Evolutionary conservation across 2,888 invertebrate species (phyloP), one percentile per base, ranked within the genome.

Genomic region (Conus canariensis): DNA sequence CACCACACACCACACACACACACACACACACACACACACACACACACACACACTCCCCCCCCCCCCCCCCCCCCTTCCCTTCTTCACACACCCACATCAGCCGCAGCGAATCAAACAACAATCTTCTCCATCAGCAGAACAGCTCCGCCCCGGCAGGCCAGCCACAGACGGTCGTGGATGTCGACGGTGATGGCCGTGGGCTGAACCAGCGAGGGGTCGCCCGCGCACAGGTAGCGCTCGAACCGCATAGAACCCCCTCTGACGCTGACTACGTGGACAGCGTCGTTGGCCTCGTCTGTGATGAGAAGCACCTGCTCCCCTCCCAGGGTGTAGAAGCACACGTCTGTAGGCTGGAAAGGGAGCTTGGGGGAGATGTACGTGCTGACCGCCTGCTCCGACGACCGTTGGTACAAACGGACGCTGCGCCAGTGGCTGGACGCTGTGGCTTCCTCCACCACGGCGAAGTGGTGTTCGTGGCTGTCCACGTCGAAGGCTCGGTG

Each of bases 401-500:
- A 60, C 60, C 85, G 9, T 25, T 12, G 59, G n/a, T 60, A 60
- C 85, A 85, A 56, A n/a, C 10, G 85, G n/a, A 85, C 85, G 6
- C 60, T 56, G 30, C 87, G 87, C 70, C 25, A 7, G 4, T 6
- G 12, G 14, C 8, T n/a, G 16, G 25, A 22, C 22, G 10, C 25
- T n/a, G 12, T 10, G n/a, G 60, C 70, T 60, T 77, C 80, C 45
- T 88, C 88, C n/a, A 88, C 77, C 19, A 88, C 88, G 10, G 74
- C 88, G 58, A 88, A 80, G 19, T 74, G n/a, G 60, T 88, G 25
- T 45, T 88, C 80, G 3, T n/a, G 59, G n/a, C 30, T 12, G 88
- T 80, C 58, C 12, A 77, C 30, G 88, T 88, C 88, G 30, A 88
- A 58, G 30, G 88, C 88, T 16, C 80, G 88, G 56, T 88, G 88